phyloP scores from a whole-genome alignment of 2,113 vertebrate genomes.

The Puffinus mauretanicus region DNA sequence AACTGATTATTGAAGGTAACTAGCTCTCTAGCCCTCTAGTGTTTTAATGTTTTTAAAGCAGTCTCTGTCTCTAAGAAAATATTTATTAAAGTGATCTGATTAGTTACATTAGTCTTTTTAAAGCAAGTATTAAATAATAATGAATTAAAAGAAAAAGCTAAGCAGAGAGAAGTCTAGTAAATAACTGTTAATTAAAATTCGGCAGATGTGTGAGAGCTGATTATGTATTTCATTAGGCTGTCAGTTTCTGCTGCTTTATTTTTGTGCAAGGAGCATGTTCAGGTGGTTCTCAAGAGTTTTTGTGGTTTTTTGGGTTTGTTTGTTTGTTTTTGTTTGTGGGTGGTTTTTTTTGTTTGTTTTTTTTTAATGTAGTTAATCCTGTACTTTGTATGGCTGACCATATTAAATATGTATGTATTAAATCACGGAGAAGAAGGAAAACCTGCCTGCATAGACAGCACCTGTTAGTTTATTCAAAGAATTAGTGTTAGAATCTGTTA shows the following conservation, averaged over 20 bases:
- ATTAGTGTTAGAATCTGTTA: not conserved
- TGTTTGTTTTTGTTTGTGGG: too few species aligned
- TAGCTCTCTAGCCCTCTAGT: constrained; percentile 7
- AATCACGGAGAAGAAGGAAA: not conserved
- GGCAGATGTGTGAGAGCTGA: not conserved
- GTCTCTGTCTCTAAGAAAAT: not conserved
- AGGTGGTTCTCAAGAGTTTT: not conserved
- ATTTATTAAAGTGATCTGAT: not conserved
- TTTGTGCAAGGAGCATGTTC: not conserved
- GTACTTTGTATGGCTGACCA: not conserved
- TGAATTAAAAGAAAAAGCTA: not conserved
- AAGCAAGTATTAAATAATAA: not conserved
- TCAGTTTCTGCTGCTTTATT: not conserved
- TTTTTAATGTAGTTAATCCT: not conserved
- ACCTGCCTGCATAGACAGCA: not conserved
- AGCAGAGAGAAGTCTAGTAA: not conserved
- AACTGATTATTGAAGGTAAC: not conserved
- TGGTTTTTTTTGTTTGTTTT: too few species aligned
- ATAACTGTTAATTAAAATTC: constrained; percentile 9
- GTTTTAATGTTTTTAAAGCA: constrained; percentile 16
- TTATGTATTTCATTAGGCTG: not conserved
- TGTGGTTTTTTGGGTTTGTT: not conserved
- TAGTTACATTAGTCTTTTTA: not conserved
- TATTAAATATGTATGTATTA: not conserved
- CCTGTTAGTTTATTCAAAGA: not conserved